These are phyloP conservation scores for Netelia melanura DNA, from an alignment of 2,888 invertebrate species.

Conservation along the genomic window DNA sequence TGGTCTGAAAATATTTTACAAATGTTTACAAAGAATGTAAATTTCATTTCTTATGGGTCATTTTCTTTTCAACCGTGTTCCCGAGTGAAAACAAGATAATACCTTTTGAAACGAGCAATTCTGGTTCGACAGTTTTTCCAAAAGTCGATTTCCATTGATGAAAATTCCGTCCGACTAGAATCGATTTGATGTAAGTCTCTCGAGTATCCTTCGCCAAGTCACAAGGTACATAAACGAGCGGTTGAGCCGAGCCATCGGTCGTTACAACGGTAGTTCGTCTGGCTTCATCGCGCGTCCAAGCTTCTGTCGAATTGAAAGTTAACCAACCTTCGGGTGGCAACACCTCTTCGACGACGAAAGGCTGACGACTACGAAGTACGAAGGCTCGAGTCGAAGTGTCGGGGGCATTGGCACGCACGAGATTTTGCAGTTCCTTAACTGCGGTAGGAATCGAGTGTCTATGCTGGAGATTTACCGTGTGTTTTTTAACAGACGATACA, in stretches of 20 bases:
- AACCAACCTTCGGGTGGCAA: slow-evolving; percentile 61
- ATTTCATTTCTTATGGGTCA: neutral
- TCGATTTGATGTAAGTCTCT: slow-evolving; percentile 84
- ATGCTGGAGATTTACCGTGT: slow-evolving; percentile 84
- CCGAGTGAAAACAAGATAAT: slow-evolving; percentile 19
- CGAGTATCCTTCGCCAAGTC: slow-evolving; percentile 81
- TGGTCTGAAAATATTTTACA: slow-evolving; percentile 82
- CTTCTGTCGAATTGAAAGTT: slow-evolving; percentile 62
- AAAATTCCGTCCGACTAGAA: slow-evolving; percentile 88
- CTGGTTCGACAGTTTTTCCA: slow-evolving; percentile 76
- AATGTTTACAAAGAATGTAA: neutral
- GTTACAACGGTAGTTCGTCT: slow-evolving; percentile 66
- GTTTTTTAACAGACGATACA: slow-evolving; percentile 87
- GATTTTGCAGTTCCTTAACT: slow-evolving; percentile 85
- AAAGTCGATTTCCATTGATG: slow-evolving; percentile 87
- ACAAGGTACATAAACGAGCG: slow-evolving; percentile 82
- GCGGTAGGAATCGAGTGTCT: slow-evolving; percentile 85
- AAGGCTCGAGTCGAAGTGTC: slow-evolving; percentile 85
- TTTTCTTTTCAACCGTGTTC: neutral
- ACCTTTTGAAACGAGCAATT: slow-evolving; percentile 83
- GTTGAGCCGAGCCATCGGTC: slow-evolving; percentile 62
- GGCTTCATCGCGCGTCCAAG: slow-evolving; percentile 64
- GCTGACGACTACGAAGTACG: slow-evolving; percentile 83
- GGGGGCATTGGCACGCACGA: slow-evolving; percentile 84
- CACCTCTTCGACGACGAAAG: slow-evolving; percentile 80